These are phyloP conservation scores for Aldabrachelys gigantea DNA, from an alignment of 2,113 vertebrate genomes.

Conservation along the genomic window DNA sequence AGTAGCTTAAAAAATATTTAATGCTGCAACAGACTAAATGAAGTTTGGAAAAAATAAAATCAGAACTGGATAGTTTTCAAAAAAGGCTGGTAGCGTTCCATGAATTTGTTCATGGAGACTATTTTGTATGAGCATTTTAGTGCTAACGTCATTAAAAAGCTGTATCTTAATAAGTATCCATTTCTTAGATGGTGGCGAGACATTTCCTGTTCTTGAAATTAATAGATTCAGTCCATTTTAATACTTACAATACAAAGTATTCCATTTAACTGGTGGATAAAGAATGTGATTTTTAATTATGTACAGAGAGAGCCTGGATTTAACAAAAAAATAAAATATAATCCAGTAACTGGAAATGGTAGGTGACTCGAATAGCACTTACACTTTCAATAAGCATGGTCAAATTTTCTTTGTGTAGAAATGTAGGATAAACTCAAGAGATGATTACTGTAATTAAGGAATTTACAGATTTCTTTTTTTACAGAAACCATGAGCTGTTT, in stretches of 20 bases:
- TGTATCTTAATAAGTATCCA: not conserved
- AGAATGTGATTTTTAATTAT: constrained; percentile 14
- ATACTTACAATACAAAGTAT: constrained; percentile 3
- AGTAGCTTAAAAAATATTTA: not conserved
- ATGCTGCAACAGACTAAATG: not conserved
- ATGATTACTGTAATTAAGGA: constrained; percentile 54
- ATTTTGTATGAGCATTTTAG: not conserved
- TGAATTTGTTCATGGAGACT: fast-evolving
- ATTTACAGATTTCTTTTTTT: constrained; percentile 47
- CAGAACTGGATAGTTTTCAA: not conserved
- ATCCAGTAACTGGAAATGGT: constrained; percentile 37
- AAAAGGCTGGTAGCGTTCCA: not conserved
- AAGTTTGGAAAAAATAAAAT: not conserved
- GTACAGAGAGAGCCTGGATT: constrained; percentile 3
- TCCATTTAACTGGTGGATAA: constrained; percentile 44
- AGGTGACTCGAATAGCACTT: constrained; percentile 22
- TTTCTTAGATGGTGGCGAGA: not conserved
- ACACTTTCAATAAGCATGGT: constrained; percentile 24
- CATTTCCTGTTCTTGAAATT: constrained; percentile 24
- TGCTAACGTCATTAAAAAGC: not conserved
- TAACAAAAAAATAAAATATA: constrained; percentile 31
- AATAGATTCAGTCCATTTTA: constrained; percentile 38
- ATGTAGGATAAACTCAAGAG: constrained; percentile 52
- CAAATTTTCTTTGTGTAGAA: constrained; percentile 53
- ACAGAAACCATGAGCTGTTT: not conserved